Percentiles rank a stretch among this genome's conserved stretches.
These are phyloP conservation scores for Echinops telfairi DNA, from an alignment of 2,113 vertebrate genomes.

Conservation along the genomic window DNA sequence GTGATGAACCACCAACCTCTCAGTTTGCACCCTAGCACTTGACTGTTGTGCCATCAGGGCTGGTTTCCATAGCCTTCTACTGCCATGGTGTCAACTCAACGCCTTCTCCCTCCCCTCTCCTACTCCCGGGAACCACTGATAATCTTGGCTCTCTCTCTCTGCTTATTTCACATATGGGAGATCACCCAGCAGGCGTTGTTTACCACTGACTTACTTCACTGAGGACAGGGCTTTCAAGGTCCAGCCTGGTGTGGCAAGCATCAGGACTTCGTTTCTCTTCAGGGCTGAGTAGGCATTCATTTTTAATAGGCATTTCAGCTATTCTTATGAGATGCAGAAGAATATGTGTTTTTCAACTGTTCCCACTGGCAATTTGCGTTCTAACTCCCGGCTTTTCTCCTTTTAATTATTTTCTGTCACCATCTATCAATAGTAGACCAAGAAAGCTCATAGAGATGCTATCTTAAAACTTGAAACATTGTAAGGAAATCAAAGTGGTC, in stretches of 20 bases:
- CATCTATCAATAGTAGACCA: not conserved
- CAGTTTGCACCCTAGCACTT: too few species aligned
- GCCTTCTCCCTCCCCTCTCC: not conserved
- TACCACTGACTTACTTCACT: not conserved
- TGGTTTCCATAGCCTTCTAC: not conserved
- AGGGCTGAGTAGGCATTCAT: not conserved
- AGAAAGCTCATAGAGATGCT: not conserved
- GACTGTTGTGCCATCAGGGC: not conserved
- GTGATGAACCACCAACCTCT: not conserved
- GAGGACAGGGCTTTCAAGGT: not conserved
- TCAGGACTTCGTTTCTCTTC: not conserved
- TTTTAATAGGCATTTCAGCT: not conserved
- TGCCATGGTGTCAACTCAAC: not conserved
- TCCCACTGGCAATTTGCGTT: not conserved
- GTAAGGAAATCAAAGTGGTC: constrained; percentile 18
- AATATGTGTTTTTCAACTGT: constrained; percentile 25
- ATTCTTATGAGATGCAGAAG: not conserved
- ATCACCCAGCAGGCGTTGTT: not conserved
- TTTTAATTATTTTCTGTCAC: constrained; percentile 43
- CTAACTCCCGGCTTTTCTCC: not conserved
- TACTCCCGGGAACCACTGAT: not conserved
- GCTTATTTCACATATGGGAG: not conserved
- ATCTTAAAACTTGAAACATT: constrained; percentile 14
- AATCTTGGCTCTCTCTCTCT: not conserved
- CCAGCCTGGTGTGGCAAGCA: not conserved